A percentile compares a stretch with the other conserved stretches of the same genome.
Conservation (phyloP, 2,888 invertebrate genomes). For the Oligia strigilis region DNA sequence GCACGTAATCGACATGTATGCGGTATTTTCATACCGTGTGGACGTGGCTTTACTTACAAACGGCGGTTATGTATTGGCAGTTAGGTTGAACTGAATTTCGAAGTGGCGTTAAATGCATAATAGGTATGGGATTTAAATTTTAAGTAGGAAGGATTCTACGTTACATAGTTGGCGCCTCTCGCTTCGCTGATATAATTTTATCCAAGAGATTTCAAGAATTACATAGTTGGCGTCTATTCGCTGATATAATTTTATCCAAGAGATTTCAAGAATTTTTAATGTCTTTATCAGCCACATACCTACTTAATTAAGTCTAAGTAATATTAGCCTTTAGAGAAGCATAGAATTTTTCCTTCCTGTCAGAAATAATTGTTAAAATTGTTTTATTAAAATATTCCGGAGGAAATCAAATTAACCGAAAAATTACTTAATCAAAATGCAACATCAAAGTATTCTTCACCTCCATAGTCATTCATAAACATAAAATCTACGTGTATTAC, state of each 20-base stretch:
- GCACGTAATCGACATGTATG: slow-evolving; percentile 61
- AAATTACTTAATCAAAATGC: background rate
- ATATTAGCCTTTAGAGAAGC: background rate
- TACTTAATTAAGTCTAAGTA: background rate
- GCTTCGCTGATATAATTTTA: background rate
- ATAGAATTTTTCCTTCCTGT: no score
- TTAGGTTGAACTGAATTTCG: slow-evolving; percentile 44
- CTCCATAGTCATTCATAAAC: background rate
- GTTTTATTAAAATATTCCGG: background rate
- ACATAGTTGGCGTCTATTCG: background rate
- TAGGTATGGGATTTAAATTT: slow-evolving; percentile 27
- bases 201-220: background rate
- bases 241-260: background rate
- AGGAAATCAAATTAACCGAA: background rate
- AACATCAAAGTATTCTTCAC: background rate
- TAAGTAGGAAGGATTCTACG: slow-evolving; percentile 19
- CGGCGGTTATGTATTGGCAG: slow-evolving; percentile 49
- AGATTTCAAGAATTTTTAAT: background rate
- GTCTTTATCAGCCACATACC: background rate
- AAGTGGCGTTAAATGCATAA: slow-evolving; percentile 50
- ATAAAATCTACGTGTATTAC: slow-evolving; percentile 21
- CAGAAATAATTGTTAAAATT: no score
- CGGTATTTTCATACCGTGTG: slow-evolving; percentile 54
- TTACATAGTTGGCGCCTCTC: slow-evolving; percentile 3
- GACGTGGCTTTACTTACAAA: slow-evolving; percentile 59